Base-by-base conservation (phyloP, 1,140 invertebrate genomes). In the Drosophila orena region DNA sequence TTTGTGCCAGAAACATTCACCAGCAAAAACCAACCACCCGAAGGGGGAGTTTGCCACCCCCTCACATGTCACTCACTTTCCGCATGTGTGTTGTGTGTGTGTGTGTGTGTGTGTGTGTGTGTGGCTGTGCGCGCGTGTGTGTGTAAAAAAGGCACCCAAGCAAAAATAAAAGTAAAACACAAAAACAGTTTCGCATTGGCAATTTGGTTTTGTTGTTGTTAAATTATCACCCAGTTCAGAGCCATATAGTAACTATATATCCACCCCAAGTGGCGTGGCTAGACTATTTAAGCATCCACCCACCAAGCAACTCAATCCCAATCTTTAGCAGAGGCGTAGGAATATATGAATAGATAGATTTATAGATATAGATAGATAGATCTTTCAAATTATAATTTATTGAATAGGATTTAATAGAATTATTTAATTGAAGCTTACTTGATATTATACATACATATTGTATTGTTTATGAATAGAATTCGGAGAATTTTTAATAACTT, bases 121-220 rank as follows among this genome's bases (percentile, higher is more conserved):
- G 11, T 20, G 57, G 3, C 24, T 69, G 49, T 58, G 24, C 49
- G 11, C 20, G 8, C 17, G 14, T 24, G 22, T 58, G 35, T 69
- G 37, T 59, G 62, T 68, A 62, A 77, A 85, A 85, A 84, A 88
- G 70, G 59, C 78, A 75, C 44, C 37, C 60, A 55, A 76, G 65
- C 71, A 61, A 74, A 79, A 80, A 76, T 70, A 79, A 79, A 62
- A 79, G 77, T 79, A 68, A 75, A 85, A 77, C 62, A 66, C 80
- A 83, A 83, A 83, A 84, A 75, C 73, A 77, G 35, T 61, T 72
- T 81, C 79, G 57, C 64, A 77, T 81, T 83, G 80, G 72, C 66
- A 84, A 80, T 84, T 73, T 46, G 70, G 70, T 84, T 81, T 49
- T 66, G 60, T 86, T 85, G 77, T 85, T 85, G 81, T 81, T 85